Evolutionary conservation across 2,888 invertebrate species (phyloP), one percentile per base, ranked within the genome.

Genomic region (Adela reaumurella): DNA sequence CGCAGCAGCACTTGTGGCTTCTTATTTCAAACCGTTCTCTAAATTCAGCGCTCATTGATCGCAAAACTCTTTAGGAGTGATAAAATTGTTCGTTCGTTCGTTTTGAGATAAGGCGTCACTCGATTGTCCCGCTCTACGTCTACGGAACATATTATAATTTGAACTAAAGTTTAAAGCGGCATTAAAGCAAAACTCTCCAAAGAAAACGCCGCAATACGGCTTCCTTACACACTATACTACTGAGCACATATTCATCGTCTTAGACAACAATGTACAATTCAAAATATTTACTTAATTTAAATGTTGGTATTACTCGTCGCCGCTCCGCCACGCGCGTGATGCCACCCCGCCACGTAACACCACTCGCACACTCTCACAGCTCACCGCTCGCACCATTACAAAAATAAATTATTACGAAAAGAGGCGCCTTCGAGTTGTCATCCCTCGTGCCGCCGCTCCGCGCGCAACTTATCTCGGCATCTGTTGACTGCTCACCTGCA

Each of bases 361-460:
- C 8, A 19, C 17, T 43, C 43, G 16, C 70, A 76, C 74, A 76
- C 70, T 73, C 72, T 74, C 74, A 74, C 76, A 76, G 73, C 71
- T 74, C 73, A 74, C 70, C 69, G 68, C 68, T 74, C 72, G 76
- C 78, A 77, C 78, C 77, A 74, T 76, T 77, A 76, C 63, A 76
- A 77, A 76, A 78, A 78, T 77, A 77, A 78, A 76, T 77, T 77
- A 78, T 73, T 45, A 49, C 42, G 43, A 43, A 43, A n/a, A 49
- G 18, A 71, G 71, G 74, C 69, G 74, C 69, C 68, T 68, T 71
- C 76, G 74, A 66, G 64, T 67, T 72, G 70, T 29, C 35, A 20
- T 62, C 60, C 59, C 56, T 56, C 62, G 63, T 14, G 17, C 4
- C 17, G 6, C 5, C 10, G 14, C 19, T 17, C n/a, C 17, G 17